Evolutionary conservation across 2,113 vertebrate species (phyloP).

Genomic region (Candoia aspera): DNA sequence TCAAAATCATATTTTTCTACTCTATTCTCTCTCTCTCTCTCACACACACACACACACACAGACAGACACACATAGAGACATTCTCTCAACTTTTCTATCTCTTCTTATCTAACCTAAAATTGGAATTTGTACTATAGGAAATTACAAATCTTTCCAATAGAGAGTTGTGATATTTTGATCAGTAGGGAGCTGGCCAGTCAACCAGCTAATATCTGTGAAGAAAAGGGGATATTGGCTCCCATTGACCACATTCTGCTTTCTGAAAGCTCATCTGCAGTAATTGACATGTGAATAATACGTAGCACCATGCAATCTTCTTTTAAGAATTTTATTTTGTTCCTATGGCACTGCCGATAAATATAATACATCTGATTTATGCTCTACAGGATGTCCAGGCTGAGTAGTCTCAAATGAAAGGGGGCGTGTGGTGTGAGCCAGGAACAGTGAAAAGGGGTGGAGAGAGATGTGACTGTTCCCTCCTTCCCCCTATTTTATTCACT

Average conservation of each 20-base stretch:
- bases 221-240: conserved; percentile 21
- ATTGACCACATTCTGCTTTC: not conserved
- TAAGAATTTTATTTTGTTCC: not conserved
- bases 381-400: not conserved
- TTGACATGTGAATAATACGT: conserved; percentile 31
- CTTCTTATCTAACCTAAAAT: not conserved
- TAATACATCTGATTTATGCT: conserved; percentile 29
- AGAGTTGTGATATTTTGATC: conserved; percentile 23
- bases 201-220: conserved; percentile 5
- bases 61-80: not conserved
- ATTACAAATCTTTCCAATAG: conserved; percentile 22
- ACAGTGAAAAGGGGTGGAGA: not conserved
- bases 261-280: not conserved
- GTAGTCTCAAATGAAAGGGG: conserved; percentile 33
- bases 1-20: not conserved
- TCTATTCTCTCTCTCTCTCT: not conserved
- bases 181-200: conserved; percentile 9
- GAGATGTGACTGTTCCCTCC: not conserved
- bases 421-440: not conserved
- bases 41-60: not conserved
- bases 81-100: not conserved
- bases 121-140: conserved; percentile 13
- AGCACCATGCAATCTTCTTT: not conserved
- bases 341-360: not conserved
- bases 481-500: conserved; percentile 6